phyloP scores from a whole-genome alignment of 2,113 vertebrate genomes.

The Eclectus roratus region DNA sequence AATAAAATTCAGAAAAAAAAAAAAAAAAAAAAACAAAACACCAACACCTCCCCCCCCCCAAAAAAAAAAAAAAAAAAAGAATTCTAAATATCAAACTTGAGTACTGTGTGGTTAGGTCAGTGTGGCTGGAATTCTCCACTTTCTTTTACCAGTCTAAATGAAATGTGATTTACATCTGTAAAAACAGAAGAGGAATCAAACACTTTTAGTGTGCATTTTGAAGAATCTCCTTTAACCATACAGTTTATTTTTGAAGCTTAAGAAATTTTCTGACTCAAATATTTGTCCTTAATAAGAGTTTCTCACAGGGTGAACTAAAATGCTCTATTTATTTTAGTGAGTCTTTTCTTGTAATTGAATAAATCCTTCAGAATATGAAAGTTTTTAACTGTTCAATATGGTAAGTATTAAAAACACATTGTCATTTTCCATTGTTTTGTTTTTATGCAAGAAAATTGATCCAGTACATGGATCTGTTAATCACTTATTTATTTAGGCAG shows the following conservation, averaged over 20 bases:
- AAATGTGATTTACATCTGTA: not conserved
- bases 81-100: not conserved
- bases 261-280: constrained; percentile 37
- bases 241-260: constrained; percentile 47
- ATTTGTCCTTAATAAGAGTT: constrained; percentile 57
- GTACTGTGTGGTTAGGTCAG: not conserved
- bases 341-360: not conserved
- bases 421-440: not conserved
- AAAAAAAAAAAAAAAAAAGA: not conserved
- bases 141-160: not conserved
- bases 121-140: not conserved
- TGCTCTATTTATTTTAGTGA: not conserved
- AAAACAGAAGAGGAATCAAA: constrained; percentile 13
- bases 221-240: not conserved
- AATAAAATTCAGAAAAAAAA: too few species aligned
- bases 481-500: not conserved
- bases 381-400: not conserved
- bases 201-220: not conserved
- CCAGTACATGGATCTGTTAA: not conserved
- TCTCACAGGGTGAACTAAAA: constrained; percentile 10
- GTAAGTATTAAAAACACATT: not conserved
- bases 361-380: constrained; percentile 10
- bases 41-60: too few species aligned
- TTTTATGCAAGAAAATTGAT: not conserved
- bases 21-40: too few species aligned